A percentile compares a stretch with the other conserved stretches of the same genome.
These are phyloP conservation scores for Cyphomyrmex costatus DNA, from an alignment of 1,140 invertebrate species.

Conservation along the genomic window DNA sequence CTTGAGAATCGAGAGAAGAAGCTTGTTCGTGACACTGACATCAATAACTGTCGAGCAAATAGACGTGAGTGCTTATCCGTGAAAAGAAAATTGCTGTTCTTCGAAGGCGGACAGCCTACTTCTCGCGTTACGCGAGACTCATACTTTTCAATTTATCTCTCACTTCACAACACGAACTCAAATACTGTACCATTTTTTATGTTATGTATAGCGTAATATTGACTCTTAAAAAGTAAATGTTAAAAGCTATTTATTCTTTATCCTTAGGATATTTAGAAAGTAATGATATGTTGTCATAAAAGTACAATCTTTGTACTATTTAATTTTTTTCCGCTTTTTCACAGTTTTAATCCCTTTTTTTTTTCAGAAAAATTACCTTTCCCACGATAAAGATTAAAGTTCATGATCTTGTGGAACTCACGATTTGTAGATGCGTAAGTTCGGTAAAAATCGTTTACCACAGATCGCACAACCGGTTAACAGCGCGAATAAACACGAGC, in stretches of 20 bases:
- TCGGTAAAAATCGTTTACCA: slow-evolving; percentile 70
- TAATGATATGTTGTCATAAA: background rate
- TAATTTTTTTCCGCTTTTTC: background rate
- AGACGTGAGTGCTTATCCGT: slow-evolving; percentile 47
- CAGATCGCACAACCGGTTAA: slow-evolving; percentile 47
- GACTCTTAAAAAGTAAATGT: background rate
- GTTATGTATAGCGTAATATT: background rate
- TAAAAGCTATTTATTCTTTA: background rate
- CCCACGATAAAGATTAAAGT: slow-evolving; percentile 54
- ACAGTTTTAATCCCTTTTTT: background rate
- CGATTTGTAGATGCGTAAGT: slow-evolving; percentile 17
- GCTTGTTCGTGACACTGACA: slow-evolving; percentile 75
- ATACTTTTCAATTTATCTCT: slow-evolving; percentile 42
- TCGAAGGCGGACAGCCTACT: slow-evolving; percentile 12
- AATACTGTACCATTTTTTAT: background rate
- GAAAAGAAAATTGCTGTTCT: slow-evolving; percentile 72
- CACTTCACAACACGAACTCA: slow-evolving; percentile 17
- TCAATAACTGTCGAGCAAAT: slow-evolving; percentile 75
- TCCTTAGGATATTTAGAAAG: background rate
- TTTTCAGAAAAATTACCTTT: background rate
- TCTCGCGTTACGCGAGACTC: background rate
- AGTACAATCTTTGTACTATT: background rate
- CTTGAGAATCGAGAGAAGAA: slow-evolving; percentile 38
- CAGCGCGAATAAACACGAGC: slow-evolving; percentile 64
- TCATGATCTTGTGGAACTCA: slow-evolving; percentile 10